Base-by-base conservation (phyloP, 1,140 invertebrate genomes). In the Drosophila varians region DNA sequence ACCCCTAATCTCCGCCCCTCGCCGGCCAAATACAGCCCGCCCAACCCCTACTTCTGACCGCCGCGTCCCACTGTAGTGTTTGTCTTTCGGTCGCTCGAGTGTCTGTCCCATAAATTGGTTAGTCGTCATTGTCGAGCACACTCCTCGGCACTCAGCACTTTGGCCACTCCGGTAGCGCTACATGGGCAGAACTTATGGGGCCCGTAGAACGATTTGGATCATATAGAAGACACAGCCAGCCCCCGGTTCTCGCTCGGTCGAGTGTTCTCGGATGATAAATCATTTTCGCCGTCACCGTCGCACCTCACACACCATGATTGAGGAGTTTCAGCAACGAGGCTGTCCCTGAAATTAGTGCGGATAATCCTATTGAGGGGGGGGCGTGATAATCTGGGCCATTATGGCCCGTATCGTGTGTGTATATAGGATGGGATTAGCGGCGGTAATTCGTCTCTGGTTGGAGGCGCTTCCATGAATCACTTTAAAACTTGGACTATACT, bases 51-150 rank as follows among this genome's bases (percentile, higher is more conserved):
- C 26, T 28, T 9, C 26, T 28, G 26, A 1, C 2, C 23, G 23
- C 23, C 23, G 23, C 6, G 26, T 7, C 26, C 26, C 4, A 11
- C 25, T 46, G 58, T 65, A 74, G 72, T 74, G 72, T 74, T 74
- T 74, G 72, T 69, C 60, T 74, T 74, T 74, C 70, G 72, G 72
- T 74, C 56, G 48, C 45, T 74, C 70, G 54, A 74, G 72, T 74
- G 48, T 18, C 56, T 45, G 77, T 80, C 68, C 65, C 71, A 58
- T 79, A 84, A 84, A 84, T 84, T 84, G 79, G 79, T 86, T 86
- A 45, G 80, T 68, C 75, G 49, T 84, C 72, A 83, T 74, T 77
- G 68, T 77, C 75, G 69, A 80, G 56, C 72, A 80, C 77, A 72
- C 77, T 61, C 72, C 55, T 74, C 36, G 57, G 62, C 62, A 31